Conservation (phyloP, 1,140 invertebrate genomes). For the Drosophila virilis region DNA sequence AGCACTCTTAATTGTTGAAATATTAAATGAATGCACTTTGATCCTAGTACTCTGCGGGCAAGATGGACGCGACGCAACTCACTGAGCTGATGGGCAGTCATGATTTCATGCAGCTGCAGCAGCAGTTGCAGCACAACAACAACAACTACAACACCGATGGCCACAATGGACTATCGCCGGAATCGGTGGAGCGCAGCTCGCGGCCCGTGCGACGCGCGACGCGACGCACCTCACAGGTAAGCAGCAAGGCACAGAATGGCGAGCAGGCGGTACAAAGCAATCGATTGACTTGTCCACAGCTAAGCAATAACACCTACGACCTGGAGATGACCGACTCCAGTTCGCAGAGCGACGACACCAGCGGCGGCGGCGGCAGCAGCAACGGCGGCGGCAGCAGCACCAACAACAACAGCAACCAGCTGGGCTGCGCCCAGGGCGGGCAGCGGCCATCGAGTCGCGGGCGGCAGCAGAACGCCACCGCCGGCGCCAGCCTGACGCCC, state of each 20-base stretch:
- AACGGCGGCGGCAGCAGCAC: constrained; percentile 77
- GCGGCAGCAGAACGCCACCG: constrained; percentile 36
- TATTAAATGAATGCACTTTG: too few species aligned
- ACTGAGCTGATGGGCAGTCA: constrained; percentile 75
- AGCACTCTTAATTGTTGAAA: too few species aligned
- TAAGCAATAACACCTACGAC: constrained; percentile 83
- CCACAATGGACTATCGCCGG: constrained; percentile 66
- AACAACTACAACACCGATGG: constrained; percentile 76
- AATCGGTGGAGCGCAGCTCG: constrained; percentile 66
- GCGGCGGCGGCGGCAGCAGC: constrained; percentile 82
- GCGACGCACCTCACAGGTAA: constrained; percentile 80
- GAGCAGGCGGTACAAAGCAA: neutral
- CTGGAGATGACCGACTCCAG: constrained; percentile 84
- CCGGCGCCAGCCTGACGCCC: constrained; percentile 13
- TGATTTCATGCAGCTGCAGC: constrained; percentile 74
- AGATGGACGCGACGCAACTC: constrained; percentile 73
- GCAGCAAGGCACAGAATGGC: neutral
- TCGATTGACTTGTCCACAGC: constrained; percentile 41
- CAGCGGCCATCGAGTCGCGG: constrained; percentile 68
- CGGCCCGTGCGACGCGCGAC: constrained; percentile 70
- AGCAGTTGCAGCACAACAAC: constrained; percentile 73
- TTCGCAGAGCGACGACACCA: constrained; percentile 84
- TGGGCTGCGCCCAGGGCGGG: constrained; percentile 24
- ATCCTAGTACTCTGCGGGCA: constrained; percentile 10
- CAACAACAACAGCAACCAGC: constrained; percentile 55